Base-by-base conservation (phyloP, 2,113 vertebrate genomes). In the Delphinus delphis region DNA sequence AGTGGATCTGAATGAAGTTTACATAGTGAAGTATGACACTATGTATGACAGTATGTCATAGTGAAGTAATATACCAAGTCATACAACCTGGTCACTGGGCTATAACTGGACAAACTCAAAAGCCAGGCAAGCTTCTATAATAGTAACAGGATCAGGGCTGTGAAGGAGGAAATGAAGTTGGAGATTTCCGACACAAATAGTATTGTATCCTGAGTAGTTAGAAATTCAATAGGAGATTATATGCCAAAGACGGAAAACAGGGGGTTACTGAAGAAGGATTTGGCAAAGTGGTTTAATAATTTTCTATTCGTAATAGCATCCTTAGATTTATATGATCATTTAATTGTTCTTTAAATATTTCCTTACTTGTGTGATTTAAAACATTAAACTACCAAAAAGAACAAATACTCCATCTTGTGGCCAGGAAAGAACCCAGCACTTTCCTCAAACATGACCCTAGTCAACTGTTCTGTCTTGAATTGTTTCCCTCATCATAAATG, bases 321-420 rank as follows among this genome's bases (percentile, higher is more conserved):
- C 28, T 76, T 74, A 25, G 31, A 33, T 81, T 90, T 92, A 53
- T 62, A 33, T 25, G 36, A 25, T 60, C 38, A 55, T 63, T 95
- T 81, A 67, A 50, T 65, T 90, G 31, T 85, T 92, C 50, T 68
- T 79, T 94, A 92, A 96, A 60, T 63, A n/a, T 82, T 90, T 95
- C n/a, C 90, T 81, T 82, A 71, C 68, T 65, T 96, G 58, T 68
- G 18, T 41, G 17, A n/a, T 21, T 82, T 25, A 15, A 89, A 91
- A 68, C 58, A n/a, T 88, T 79, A 63, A 68, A 70, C 65, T 74
- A 67, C 83, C 44, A 63, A 47, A 94, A 97, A 77, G 97, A 93
- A 74, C 96, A 73, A 90, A 92, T 74, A 21, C 97, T 93, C 98
- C 98, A 94, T 96, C 98, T 98, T 97, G 98, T 97, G 98, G 96